Percentiles rank a stretch among this genome's conserved stretches.
phyloP scores from a whole-genome alignment of 2,113 vertebrate species.

The Coreoperca whiteheadi region DNA sequence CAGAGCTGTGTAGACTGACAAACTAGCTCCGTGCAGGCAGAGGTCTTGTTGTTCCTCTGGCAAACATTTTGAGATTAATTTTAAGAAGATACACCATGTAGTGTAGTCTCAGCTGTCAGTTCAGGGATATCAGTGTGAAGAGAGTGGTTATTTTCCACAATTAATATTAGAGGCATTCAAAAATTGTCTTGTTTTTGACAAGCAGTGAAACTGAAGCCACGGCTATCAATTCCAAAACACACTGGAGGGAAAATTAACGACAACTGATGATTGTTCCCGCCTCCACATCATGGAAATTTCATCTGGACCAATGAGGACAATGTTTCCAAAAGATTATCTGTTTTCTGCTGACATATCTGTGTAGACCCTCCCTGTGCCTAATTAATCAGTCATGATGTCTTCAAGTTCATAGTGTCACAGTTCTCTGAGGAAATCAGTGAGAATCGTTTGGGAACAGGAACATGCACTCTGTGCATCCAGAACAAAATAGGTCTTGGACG shows the following conservation, averaged over 20 bases:
- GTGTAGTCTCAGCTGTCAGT: constrained; percentile 35
- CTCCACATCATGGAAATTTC: constrained; percentile 13
- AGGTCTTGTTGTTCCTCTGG: constrained; percentile 14
- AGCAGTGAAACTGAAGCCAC: constrained; percentile 7
- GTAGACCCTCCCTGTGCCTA: background rate
- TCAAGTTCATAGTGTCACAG: background rate
- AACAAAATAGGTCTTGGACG: background rate
- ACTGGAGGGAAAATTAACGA: constrained; percentile 16
- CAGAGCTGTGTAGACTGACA: constrained; percentile 11
- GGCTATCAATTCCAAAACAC: constrained; percentile 26
- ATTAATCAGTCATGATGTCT: background rate
- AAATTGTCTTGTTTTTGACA: constrained; percentile 25
- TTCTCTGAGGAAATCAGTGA: constrained; percentile 19
- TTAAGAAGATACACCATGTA: constrained; percentile 18
- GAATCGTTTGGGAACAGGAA: background rate
- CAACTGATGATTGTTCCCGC: background rate
- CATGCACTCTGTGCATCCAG: background rate
- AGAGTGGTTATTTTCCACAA: background rate
- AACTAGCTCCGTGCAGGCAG: background rate
- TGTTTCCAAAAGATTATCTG: constrained; percentile 13
- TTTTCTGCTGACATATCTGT: constrained; percentile 2
- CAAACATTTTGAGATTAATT: constrained; percentile 31
- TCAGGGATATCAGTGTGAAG: constrained; percentile 9
- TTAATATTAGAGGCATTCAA: constrained; percentile 31
- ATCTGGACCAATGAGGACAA: background rate